Evolutionary conservation across 2,888 invertebrate genomes (phyloP).

Genomic region (Agrochola lychnidis): DNA sequence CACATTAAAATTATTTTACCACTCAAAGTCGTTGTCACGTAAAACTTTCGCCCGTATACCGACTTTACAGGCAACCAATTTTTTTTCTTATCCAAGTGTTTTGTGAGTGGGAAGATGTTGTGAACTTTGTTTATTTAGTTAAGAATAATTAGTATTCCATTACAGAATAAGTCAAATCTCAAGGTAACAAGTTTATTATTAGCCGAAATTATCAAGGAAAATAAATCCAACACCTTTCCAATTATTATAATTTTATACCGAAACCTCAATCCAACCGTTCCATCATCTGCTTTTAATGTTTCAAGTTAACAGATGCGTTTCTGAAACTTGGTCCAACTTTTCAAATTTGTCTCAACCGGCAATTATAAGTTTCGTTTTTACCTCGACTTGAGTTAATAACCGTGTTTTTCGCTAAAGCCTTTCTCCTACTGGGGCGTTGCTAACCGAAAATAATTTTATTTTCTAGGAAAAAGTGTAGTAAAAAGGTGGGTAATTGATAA

Average conservation of each 20-base stretch:
- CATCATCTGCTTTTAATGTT: conserved; percentile 72
- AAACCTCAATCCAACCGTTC: conserved; percentile 62
- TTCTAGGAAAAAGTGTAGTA: background rate
- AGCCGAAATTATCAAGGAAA: conserved; percentile 11
- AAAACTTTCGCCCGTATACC: too few species aligned
- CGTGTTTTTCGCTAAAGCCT: conserved; percentile 36
- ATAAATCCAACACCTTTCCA: conserved; percentile 18
- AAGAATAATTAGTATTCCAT: background rate
- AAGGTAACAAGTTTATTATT: conserved; percentile 1
- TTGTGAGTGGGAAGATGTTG: too few species aligned
- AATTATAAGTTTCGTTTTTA: conserved; percentile 78
- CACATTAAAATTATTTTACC: too few species aligned
- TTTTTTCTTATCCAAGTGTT: too few species aligned
- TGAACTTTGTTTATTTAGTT: too few species aligned
- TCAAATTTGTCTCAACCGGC: conserved; percentile 78
- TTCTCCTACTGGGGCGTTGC: background rate
- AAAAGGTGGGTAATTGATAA: background rate
- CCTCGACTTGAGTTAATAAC: conserved; percentile 60
- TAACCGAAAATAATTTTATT: conserved; percentile 6
- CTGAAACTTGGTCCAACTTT: conserved; percentile 74
- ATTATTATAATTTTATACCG: conserved; percentile 39
- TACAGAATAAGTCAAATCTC: background rate
- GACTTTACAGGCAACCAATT: too few species aligned
- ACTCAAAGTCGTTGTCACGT: too few species aligned
- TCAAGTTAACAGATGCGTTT: conserved; percentile 75